Conservation (phyloP, 2,113 vertebrate species). For the Toxotes chatareus region DNA sequence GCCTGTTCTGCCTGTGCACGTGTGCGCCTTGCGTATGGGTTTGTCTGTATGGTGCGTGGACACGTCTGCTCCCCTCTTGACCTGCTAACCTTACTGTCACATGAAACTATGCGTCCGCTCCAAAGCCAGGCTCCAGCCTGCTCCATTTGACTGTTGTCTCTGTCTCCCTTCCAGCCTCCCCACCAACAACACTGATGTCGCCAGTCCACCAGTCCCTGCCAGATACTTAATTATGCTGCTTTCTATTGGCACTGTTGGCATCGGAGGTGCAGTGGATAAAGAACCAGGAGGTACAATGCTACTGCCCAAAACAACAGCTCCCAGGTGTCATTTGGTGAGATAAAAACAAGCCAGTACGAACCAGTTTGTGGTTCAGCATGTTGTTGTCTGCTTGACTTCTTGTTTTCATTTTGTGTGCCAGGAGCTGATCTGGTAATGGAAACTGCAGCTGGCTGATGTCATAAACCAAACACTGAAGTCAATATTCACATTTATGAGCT, state of each 20-base stretch:
- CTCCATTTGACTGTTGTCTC: slow-evolving; percentile 38
- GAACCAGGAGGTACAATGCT: slow-evolving; percentile 1
- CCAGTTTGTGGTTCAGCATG: slow-evolving; percentile 19
- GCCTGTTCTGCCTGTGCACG: not conserved
- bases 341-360: not conserved
- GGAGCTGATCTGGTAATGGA: slow-evolving; percentile 18
- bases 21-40: slow-evolving; percentile 10
- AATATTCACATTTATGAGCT: slow-evolving; percentile 44
- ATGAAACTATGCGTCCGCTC: slow-evolving; percentile 41
- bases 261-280: slow-evolving; percentile 15
- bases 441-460: slow-evolving; percentile 10
- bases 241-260: slow-evolving; percentile 11
- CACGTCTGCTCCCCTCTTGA: slow-evolving; percentile 26
- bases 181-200: slow-evolving; percentile 36
- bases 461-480: slow-evolving; percentile 24
- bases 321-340: slow-evolving; percentile 2
- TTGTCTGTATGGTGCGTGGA: slow-evolving; percentile 8
- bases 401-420: slow-evolving; percentile 2
- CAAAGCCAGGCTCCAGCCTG: slow-evolving; percentile 25
- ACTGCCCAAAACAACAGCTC: slow-evolving; percentile 9
- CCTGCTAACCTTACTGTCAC: slow-evolving; percentile 47
- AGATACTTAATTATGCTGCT: slow-evolving; percentile 40
- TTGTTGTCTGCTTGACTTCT: not conserved
- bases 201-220: slow-evolving; percentile 18
- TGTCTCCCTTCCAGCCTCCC: slow-evolving; percentile 54